phyloP scores from a whole-genome alignment of 2,888 invertebrate genomes.

The Cataglyphis livida region DNA sequence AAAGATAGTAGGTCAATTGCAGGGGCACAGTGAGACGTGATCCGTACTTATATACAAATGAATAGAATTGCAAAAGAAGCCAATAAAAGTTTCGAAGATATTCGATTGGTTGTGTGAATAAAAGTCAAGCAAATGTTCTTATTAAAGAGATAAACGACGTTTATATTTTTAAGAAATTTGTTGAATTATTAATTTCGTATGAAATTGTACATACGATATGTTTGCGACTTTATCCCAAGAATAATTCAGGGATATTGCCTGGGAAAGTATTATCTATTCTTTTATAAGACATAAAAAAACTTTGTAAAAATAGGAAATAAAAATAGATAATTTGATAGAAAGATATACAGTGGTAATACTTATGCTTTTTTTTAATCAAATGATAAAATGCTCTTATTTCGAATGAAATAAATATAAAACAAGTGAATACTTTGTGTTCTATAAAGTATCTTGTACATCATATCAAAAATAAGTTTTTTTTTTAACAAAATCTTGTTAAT shows the following conservation, averaged over 20 bases:
- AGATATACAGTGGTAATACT: background rate
- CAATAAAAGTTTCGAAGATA: slow-evolving; percentile 22
- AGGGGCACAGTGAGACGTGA: slow-evolving; percentile 81
- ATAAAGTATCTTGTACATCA: background rate
- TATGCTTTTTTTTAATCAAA: background rate
- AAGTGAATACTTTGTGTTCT: background rate
- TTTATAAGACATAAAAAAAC: slow-evolving; percentile 3
- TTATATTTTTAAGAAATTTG: background rate
- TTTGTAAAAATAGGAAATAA: slow-evolving; percentile 13
- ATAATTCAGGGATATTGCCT: background rate
- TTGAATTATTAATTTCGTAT: background rate
- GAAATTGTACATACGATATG: background rate
- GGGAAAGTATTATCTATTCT: background rate
- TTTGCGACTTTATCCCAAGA: background rate
- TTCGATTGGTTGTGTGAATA: background rate
- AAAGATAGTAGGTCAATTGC: slow-evolving; percentile 84
- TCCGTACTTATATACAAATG: slow-evolving; percentile 17
- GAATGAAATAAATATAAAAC: background rate
- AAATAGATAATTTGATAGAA: slow-evolving; percentile 15
- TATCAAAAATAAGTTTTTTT: background rate
- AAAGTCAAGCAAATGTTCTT: slow-evolving; percentile 24
- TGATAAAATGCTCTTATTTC: background rate
- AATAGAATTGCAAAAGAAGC: background rate
- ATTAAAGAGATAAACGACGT: background rate
- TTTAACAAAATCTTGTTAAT: background rate